Percentiles rank a stretch among this genome's conserved stretches.
These are phyloP conservation scores for Chrysolina americana DNA, from an alignment of 2,888 invertebrate species.

Conservation along the genomic window DNA sequence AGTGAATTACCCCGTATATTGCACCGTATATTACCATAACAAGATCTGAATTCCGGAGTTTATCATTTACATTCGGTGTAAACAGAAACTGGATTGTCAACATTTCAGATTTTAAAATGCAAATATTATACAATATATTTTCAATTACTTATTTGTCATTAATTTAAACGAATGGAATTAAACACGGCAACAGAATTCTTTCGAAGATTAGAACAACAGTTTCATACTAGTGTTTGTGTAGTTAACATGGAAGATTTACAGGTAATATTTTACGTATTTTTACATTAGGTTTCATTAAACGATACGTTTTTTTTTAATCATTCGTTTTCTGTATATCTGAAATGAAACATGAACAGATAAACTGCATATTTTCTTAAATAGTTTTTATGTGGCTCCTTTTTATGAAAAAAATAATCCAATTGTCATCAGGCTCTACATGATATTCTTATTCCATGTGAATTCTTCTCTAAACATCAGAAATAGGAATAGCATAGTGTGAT, in stretches of 20 bases:
- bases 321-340: not conserved
- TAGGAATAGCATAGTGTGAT: too few relatives aligned
- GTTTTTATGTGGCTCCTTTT: too few relatives aligned
- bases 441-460: too few relatives aligned
- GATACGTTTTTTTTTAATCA: not conserved
- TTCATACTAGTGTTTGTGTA: slow-evolving; percentile 2
- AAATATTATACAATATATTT: not conserved
- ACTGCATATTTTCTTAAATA: too few relatives aligned
- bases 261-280: not conserved
- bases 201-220: not conserved
- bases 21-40: not conserved
- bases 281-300: not conserved
- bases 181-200: not conserved
- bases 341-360: not conserved
- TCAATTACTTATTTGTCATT: not conserved
- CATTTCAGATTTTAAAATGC: slow-evolving; percentile 3
- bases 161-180: not conserved
- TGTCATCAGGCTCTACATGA: too few relatives aligned
- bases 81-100: slow-evolving; percentile 23
- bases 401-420: too few relatives aligned
- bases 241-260: slow-evolving; percentile 9
- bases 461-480: too few relatives aligned
- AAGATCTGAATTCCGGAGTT: not conserved
- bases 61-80: slow-evolving; percentile 7
- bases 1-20: not conserved